Percentiles rank a stretch among this genome's conserved stretches.
These are phyloP conservation scores for Mimumesa dahlbomi DNA, from an alignment of 2,888 invertebrate genomes.

Conservation along the genomic window DNA sequence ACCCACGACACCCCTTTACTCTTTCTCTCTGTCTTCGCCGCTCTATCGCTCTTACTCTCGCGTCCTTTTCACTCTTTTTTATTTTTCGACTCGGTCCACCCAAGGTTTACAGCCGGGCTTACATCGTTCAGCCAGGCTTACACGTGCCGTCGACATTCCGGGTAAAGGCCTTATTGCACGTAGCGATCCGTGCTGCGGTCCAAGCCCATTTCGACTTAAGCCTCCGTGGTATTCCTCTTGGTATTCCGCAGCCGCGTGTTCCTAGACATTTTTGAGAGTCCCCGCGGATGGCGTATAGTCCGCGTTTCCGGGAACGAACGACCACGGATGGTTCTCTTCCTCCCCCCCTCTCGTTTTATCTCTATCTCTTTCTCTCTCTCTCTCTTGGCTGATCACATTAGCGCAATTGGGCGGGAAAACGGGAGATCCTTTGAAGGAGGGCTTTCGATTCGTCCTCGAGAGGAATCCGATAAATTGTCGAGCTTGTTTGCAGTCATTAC, in stretches of 20 bases:
- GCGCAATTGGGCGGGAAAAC: slow-evolving; percentile 9
- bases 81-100: slow-evolving; percentile 54
- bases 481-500: slow-evolving; percentile 15
- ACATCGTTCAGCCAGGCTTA: slow-evolving; percentile 59
- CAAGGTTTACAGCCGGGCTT: slow-evolving; percentile 70
- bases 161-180: slow-evolving; percentile 52
- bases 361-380: too few species aligned
- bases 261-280: slow-evolving; percentile 13
- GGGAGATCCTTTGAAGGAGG: neutral
- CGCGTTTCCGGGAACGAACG: slow-evolving; percentile 12
- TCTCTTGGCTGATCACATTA: slow-evolving; percentile 14
- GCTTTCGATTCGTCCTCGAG: neutral
- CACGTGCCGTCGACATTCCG: slow-evolving; percentile 52
- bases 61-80: slow-evolving; percentile 35
- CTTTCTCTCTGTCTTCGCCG: slow-evolving; percentile 21
- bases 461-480: neutral
- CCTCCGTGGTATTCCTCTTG: slow-evolving; percentile 37
- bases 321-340: too few species aligned
- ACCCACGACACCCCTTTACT: neutral
- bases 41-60: slow-evolving; percentile 50
- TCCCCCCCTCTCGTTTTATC: too few species aligned
- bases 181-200: slow-evolving; percentile 46
- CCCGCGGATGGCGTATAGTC: neutral
- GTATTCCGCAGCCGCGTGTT: slow-evolving; percentile 16
- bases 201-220: slow-evolving; percentile 48